phyloP scores from a whole-genome alignment of 1,140 invertebrate genomes.

The Conus ventricosus region DNA sequence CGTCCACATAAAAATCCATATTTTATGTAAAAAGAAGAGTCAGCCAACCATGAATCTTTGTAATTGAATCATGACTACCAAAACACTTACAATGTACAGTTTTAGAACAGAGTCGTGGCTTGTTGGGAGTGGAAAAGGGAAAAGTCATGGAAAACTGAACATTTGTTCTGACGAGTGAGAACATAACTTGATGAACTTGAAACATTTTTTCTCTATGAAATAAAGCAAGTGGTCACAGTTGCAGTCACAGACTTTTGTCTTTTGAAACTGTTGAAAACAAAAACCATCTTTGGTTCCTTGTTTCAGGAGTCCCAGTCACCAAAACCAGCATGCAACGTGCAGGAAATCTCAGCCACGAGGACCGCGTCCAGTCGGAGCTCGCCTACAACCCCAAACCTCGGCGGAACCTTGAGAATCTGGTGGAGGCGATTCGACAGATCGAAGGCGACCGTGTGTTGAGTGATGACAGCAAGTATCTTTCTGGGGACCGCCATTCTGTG shows the following conservation, averaged over 20 bases:
- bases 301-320: slow-evolving; percentile 18
- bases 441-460: slow-evolving; percentile 88
- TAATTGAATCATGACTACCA: no score
- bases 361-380: slow-evolving; percentile 21
- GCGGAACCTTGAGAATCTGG: slow-evolving; percentile 97
- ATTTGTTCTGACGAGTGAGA: no score
- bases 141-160: no score
- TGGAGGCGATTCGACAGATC: slow-evolving; percentile 96
- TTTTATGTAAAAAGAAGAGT: no score
- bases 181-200: no score
- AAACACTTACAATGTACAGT: no score
- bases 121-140: not conserved
- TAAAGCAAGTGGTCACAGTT: not conserved
- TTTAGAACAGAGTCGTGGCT: no score
- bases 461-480: slow-evolving; percentile 28
- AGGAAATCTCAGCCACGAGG: slow-evolving; percentile 22
- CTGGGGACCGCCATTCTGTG: slow-evolving; percentile 17
- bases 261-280: not conserved
- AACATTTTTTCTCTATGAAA: no score
- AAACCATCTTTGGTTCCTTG: not conserved
- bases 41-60: no score
- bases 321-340: slow-evolving; percentile 21
- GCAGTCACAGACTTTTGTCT: not conserved
- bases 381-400: slow-evolving; percentile 80
- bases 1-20: no score